Evolutionary conservation across 2,113 vertebrate species (phyloP), one percentile per base, ranked within the genome.

Genomic region (Boleophthalmus pectinirostris): DNA sequence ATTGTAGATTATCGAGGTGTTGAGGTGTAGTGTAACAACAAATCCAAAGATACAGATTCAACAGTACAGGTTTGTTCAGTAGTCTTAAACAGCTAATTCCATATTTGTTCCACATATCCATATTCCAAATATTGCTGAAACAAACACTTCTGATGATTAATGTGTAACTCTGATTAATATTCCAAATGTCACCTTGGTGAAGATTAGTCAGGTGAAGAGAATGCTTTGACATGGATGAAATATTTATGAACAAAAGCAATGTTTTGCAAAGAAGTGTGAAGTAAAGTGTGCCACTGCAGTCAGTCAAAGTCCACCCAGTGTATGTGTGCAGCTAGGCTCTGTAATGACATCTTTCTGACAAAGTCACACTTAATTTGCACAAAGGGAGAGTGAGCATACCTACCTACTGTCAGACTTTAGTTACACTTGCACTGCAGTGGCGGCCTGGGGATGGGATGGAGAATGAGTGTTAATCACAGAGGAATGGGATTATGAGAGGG

Each of bases 381-480:
- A 81, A 69, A 24, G 74, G 58, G 69, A 83, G 77, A 57, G 75
- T 73, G 68, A 53, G 20, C 7, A 73, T 90, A 93, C 93, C 85
- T 92, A 93, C 93, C 91, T 83, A 92, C 69, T 83, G 87, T 93
- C 89, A 91, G 78, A 88, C 86, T 88, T 93, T 92, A 91, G 91
- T 89, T 90, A 93, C 89, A 90, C 88, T 93, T 87, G 88, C 86
- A 83, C 91, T 93, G 90, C 90, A 94, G 74, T 93, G 91, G 85
- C 83, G 90, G 92, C 91, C 93, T 93, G 91, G 85, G 90, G 71
- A 91, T 87, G 90, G 89, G 84, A 92, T 94, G 93, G 75, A 92
- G 90, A 92, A 92, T 93, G 92, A 91, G 76, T 85, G 84, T 93
- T 93, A 93, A 91, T 93, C 80, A 85, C 84, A 87, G 77, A 33